Evolutionary conservation across 2,888 invertebrate genomes (phyloP), one percentile per base, ranked within the genome.

Genomic region (Urechis unicinctus): DNA sequence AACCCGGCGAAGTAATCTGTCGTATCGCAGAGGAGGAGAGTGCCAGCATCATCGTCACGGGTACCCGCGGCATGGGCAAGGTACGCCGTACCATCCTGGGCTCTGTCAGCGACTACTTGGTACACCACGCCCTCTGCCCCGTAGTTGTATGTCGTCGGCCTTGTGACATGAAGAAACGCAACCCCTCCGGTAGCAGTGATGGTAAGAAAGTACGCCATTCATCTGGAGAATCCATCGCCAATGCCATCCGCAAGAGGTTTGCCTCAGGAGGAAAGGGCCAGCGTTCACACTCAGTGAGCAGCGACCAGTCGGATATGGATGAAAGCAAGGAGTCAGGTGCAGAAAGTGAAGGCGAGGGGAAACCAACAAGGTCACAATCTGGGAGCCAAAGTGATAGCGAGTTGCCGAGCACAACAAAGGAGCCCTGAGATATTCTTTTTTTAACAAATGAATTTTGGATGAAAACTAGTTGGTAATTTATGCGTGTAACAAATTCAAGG

Each of bases 121-220:
- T 66, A 17, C 55, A 62, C 52, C 66, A 66, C 52, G 64, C 66
- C 25, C 56, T 53, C 57, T 63, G 63, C 48, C 66, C 66, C 2
- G 66, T 66, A 24, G 51, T 64, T 29, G 62, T 66, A 31, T 63
- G 63, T 52, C 60, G 63, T n/a, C 6, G 25, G 31, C 30, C 36
- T 17, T 36, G 36, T 17, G 29, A 43, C 26, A 43, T 56, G 43
- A 52, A 52, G 42, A 46, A 52, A 25, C 42, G 52, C 9, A 24
- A 54, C 1, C 54, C 44, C 3, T 48, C 53, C n/a, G 41, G 47
- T n/a, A 41, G 50, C 43, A 21, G 29, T 1, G 52, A 49, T 3
- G 53, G 55, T 17, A 43, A 45, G 28, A 58, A 58, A 43, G 59
- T 57, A 2, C 54, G 64, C n/a, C 61, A 64, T 48, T 28, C 60